These are phyloP conservation scores for Ginglymostoma cirratum DNA, from an alignment of 2,113 vertebrate genomes.

Conservation along the genomic window DNA sequence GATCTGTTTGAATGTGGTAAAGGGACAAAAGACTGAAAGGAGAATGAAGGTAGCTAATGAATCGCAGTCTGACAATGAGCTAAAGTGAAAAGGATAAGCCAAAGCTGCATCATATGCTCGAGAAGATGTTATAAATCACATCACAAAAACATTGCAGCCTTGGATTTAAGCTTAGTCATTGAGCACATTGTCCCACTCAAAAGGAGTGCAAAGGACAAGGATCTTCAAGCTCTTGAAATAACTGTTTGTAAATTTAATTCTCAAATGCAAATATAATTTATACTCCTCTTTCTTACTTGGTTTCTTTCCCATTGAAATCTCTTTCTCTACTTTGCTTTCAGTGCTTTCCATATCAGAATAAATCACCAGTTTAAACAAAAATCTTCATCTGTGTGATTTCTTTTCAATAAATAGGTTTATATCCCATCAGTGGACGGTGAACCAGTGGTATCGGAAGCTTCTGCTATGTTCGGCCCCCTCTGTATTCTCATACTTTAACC, in stretches of 20 bases:
- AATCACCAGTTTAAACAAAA: not conserved
- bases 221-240: not conserved
- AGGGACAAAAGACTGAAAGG: not conserved
- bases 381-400: not conserved
- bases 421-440: not conserved
- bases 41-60: not conserved
- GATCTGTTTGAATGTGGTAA: not conserved
- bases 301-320: not conserved
- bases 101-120: not conserved
- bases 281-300: not conserved
- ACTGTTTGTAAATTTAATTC: not conserved
- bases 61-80: not conserved
- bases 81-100: not conserved
- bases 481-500: not conserved
- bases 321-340: not conserved
- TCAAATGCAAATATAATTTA: not conserved
- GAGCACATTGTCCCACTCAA: not conserved
- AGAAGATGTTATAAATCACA: not conserved
- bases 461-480: no score
- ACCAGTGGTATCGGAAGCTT: no score
- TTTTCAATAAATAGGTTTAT: not conserved
- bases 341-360: not conserved
- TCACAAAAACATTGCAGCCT: not conserved
- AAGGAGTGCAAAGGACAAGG: not conserved
- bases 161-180: not conserved